Percentiles rank a stretch among this genome's conserved stretches.
Conservation (phyloP, 1,140 invertebrate species). For the Pararge aegeria region DNA sequence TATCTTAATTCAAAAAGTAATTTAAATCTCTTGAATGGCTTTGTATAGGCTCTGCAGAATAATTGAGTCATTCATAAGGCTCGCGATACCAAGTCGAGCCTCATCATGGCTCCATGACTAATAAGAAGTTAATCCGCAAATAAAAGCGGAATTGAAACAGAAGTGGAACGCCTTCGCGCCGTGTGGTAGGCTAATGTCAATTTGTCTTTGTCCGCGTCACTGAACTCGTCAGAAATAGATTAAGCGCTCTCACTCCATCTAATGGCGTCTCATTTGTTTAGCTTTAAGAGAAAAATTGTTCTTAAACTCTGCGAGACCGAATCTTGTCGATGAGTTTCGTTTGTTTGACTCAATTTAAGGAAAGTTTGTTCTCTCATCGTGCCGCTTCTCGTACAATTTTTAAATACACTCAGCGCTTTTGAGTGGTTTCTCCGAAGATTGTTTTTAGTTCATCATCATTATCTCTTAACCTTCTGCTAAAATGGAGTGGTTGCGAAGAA, state of each 20-base stretch:
- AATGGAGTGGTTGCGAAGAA: too few relatives aligned
- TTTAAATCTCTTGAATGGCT: conserved; percentile 55
- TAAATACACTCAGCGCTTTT: conserved; percentile 64
- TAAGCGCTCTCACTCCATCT: conserved; percentile 79
- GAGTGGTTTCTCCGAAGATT: conserved; percentile 53
- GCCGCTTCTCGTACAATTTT: conserved; percentile 44
- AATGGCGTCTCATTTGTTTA: conserved; percentile 79
- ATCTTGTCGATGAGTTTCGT: conserved; percentile 74
- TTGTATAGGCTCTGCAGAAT: conserved; percentile 62
- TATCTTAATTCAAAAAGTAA: neutral
- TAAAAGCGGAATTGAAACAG: conserved; percentile 80
- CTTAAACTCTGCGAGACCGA: conserved; percentile 71
- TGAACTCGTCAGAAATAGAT: conserved; percentile 80
- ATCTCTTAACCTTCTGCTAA: too few relatives aligned
- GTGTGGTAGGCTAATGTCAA: conserved; percentile 77
- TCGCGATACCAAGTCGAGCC: conserved; percentile 65
- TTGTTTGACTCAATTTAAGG: conserved; percentile 67
- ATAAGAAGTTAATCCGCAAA: conserved; percentile 80
- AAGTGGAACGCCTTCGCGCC: conserved; percentile 73
- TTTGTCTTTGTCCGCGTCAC: conserved; percentile 79
- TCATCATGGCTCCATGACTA: conserved; percentile 72
- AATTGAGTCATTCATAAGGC: conserved; percentile 78
- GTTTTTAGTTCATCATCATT: too few relatives aligned
- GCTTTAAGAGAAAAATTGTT: conserved; percentile 79
- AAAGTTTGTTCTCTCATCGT: conserved; percentile 4